Percentiles rank a stretch among this genome's conserved stretches.
Evolutionary conservation across 2,888 invertebrate genomes (phyloP).

Genomic region (Polia nebulosa): DNA sequence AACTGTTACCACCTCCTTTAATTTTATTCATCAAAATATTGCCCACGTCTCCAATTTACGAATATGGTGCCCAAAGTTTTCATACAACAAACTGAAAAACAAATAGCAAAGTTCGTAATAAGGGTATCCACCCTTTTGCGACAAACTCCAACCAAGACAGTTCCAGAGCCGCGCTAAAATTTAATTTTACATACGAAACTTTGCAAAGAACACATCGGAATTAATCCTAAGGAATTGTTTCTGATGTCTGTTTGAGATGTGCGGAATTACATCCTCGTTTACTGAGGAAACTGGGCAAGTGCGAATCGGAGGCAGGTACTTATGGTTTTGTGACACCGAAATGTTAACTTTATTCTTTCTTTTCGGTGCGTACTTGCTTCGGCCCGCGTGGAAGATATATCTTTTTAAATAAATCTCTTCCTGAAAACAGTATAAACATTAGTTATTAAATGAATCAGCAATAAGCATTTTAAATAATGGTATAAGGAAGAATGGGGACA

Average conservation of each 20-base stretch:
- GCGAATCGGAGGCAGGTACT: background rate
- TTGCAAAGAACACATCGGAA: constrained; percentile 57
- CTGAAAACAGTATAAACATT: too few relatives aligned
- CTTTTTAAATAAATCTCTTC: too few relatives aligned
- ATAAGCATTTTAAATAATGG: too few relatives aligned
- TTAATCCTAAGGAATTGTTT: constrained; percentile 59
- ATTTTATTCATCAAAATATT: constrained; percentile 45
- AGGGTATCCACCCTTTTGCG: constrained; percentile 61
- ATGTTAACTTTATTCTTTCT: background rate
- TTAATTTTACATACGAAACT: constrained; percentile 56
- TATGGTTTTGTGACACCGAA: background rate
- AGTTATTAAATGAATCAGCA: too few relatives aligned
- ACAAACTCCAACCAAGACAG: constrained; percentile 43
- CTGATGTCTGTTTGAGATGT: constrained; percentile 37
- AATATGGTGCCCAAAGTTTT: constrained; percentile 48
- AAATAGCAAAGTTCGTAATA: constrained; percentile 60
- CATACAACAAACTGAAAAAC: constrained; percentile 54
- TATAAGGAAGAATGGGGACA: too few relatives aligned
- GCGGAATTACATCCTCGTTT: constrained; percentile 27
- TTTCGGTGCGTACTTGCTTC: background rate
- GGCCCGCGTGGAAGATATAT: too few relatives aligned
- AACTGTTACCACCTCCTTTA: too few relatives aligned
- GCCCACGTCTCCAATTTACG: constrained; percentile 29
- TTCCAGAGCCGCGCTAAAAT: constrained; percentile 49
- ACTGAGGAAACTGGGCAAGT: background rate